These are phyloP conservation scores for Acanthopleura granulata DNA, from an alignment of 2,888 invertebrate species.

Conservation along the genomic window DNA sequence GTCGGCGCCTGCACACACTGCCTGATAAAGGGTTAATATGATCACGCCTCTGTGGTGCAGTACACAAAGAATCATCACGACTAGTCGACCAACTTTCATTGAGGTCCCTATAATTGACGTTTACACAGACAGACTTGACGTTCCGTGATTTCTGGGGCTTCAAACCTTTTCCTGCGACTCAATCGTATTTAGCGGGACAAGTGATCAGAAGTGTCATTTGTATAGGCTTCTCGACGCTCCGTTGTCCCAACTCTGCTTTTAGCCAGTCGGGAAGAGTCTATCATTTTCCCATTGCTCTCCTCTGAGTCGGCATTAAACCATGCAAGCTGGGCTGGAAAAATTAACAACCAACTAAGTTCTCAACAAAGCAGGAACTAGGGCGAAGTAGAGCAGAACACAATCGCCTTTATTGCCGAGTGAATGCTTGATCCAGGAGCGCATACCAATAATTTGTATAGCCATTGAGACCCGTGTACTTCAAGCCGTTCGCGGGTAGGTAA, in stretches of 20 bases:
- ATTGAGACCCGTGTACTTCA: not conserved
- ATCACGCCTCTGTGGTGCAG: no score
- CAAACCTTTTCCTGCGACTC: no score
- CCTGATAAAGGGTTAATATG: no score
- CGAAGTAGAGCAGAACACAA: not conserved
- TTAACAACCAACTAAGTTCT: not conserved
- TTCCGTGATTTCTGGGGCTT: no score
- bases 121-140: no score
- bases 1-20: no score
- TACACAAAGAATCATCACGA: no score
- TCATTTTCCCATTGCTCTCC: not conserved
- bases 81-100: no score
- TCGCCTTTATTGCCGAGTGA: not conserved
- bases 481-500: not conserved
- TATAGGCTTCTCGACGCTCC: not conserved
- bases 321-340: not conserved
- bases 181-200: not conserved
- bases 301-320: not conserved
- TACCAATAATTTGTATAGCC: slow-evolving; percentile 14
- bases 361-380: not conserved
- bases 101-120: no score
- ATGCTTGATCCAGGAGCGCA: not conserved
- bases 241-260: no score
- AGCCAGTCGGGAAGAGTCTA: not conserved
- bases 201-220: slow-evolving; percentile 8